Conservation (phyloP, 2,888 invertebrate species). For the Parnassius mnemosyne region DNA sequence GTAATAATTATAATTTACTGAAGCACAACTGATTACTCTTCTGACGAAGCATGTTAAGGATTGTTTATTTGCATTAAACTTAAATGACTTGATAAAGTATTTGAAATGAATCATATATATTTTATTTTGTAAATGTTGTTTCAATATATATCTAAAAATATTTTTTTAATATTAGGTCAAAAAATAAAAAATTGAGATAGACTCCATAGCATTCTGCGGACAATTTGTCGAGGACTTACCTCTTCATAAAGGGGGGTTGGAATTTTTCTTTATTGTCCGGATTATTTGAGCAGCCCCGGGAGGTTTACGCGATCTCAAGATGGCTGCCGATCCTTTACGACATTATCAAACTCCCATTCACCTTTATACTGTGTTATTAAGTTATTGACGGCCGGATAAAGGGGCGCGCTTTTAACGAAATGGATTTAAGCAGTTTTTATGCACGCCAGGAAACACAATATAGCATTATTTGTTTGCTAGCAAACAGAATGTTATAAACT, state of each 20-base stretch:
- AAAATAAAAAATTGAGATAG: background rate
- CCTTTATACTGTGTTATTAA: conserved; percentile 71
- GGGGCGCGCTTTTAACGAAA: conserved; percentile 16
- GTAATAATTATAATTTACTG: too few species aligned
- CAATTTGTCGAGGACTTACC: conserved; percentile 80
- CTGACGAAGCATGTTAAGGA: too few species aligned
- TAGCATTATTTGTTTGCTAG: too few species aligned
- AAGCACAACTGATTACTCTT: too few species aligned
- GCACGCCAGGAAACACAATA: conserved; percentile 1
- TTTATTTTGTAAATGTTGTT: too few species aligned
- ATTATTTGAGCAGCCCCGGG: conserved; percentile 73
- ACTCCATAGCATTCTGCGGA: conserved; percentile 44
- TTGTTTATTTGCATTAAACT: too few species aligned
- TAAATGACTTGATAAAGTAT: too few species aligned
- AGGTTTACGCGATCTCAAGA: conserved; percentile 76
- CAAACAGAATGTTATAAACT: too few species aligned
- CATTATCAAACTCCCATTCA: conserved; percentile 69
- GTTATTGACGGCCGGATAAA: conserved; percentile 55
- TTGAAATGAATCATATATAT: too few species aligned
- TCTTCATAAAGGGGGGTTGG: conserved; percentile 78
- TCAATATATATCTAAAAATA: too few species aligned
- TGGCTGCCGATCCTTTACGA: conserved; percentile 75
- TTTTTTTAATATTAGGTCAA: too few species aligned
- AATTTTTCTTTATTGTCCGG: conserved; percentile 80
- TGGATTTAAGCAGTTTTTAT: conserved; percentile 19